phyloP scores from a whole-genome alignment of 2,797 vertebrate species.

The Pyrocephalus nanus region DNA sequence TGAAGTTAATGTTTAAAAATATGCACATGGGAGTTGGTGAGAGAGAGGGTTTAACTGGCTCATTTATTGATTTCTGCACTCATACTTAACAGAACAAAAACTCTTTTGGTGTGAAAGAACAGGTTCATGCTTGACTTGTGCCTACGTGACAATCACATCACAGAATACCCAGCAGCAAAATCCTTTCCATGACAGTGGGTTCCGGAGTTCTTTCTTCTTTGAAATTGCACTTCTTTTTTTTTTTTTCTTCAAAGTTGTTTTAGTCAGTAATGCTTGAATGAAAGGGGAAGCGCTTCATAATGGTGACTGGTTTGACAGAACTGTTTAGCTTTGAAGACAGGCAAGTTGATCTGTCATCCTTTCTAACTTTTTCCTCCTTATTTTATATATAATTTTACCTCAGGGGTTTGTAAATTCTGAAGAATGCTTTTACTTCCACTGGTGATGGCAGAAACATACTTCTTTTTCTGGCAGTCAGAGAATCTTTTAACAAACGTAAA shows the following conservation, averaged over 20 bases:
- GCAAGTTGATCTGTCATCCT: conserved; percentile 18
- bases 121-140: conserved; percentile 45
- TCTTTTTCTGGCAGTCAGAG: background rate
- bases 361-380: background rate
- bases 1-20: conserved; percentile 16
- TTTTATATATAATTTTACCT: background rate
- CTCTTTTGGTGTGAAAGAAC: background rate
- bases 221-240: background rate
- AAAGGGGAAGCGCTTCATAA: conserved; percentile 16
- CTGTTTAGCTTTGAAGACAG: conserved; percentile 32
- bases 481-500: background rate
- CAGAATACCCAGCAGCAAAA: conserved; percentile 41
- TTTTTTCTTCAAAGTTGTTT: conserved; percentile 14
- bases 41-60: background rate
- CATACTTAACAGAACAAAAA: conserved; percentile 20
- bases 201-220: conserved; percentile 48
- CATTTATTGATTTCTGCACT: conserved; percentile 11
- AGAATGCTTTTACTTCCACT: conserved; percentile 3
- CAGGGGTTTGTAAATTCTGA: background rate
- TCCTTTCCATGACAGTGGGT: conserved; percentile 37
- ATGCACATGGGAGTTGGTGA: background rate
- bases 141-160: conserved; percentile 18
- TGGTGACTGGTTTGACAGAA: conserved; percentile 31
- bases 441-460: background rate
- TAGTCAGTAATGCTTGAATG: conserved; percentile 30